phyloP scores from a whole-genome alignment of 2,888 invertebrate species.

The Catocala fraxini region DNA sequence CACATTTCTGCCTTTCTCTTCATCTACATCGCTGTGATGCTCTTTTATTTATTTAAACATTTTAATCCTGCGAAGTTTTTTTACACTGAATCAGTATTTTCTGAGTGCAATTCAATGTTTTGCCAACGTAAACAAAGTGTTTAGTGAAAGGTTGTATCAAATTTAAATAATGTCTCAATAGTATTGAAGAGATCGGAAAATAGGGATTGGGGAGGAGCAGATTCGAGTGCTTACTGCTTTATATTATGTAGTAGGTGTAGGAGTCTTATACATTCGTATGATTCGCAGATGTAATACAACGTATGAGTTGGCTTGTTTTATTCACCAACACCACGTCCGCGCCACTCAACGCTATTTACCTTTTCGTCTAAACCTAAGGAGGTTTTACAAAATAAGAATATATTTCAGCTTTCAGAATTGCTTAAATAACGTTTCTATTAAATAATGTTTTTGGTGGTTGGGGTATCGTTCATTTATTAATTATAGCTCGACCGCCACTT shows the following conservation, averaged over 20 bases:
- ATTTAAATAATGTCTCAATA: constrained; percentile 49
- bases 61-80: not conserved
- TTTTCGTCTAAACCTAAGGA: not conserved
- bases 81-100: constrained; percentile 9
- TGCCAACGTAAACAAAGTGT: constrained; percentile 30
- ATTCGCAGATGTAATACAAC: not conserved
- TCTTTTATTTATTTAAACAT: not conserved
- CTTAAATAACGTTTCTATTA: no score
- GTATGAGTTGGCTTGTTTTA: constrained; percentile 9
- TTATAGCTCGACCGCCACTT: no score
- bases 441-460: no score
- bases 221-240: constrained; percentile 27
- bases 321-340: constrained; percentile 8
- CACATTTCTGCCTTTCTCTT: no score
- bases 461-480: no score
- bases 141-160: constrained; percentile 44
- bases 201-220: constrained; percentile 22
- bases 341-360: not conserved
- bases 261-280: not conserved
- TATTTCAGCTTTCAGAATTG: no score
- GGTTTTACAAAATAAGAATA: no score
- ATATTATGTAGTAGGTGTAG: constrained; percentile 10
- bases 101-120: constrained; percentile 37
- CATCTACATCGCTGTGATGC: not conserved
- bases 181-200: constrained; percentile 43